Conservation (phyloP, 2,797 vertebrate species). For the Phalanger gymnotis region DNA sequence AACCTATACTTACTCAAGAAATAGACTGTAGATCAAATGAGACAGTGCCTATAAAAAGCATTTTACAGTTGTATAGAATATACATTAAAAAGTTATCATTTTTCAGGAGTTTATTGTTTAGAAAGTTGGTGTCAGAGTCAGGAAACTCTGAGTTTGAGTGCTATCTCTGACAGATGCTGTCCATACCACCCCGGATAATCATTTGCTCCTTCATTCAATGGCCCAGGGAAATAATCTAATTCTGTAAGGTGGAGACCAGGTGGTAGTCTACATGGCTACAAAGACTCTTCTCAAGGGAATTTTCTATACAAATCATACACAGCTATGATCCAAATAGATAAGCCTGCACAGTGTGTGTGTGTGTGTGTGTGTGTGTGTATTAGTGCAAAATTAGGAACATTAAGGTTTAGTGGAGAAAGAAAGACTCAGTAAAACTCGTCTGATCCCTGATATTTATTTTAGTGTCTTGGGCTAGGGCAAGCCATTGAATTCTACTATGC, state of each 20-base stretch:
- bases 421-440: background rate
- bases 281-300: background rate
- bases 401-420: background rate
- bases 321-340: background rate
- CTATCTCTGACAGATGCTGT: too few relatives aligned
- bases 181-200: background rate
- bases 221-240: background rate
- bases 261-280: background rate
- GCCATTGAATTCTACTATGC: background rate
- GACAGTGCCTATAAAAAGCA: background rate
- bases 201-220: background rate
- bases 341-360: background rate
- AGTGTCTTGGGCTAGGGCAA: background rate
- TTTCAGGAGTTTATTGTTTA: too few relatives aligned
- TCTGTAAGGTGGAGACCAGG: background rate
- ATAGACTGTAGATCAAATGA: background rate
- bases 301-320: background rate
- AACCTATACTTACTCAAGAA: background rate
- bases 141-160: too few relatives aligned
- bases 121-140: too few relatives aligned
- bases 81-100: too few relatives aligned
- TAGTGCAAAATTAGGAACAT: background rate
- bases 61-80: background rate
- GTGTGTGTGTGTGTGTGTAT: background rate
- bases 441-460: background rate